Evolutionary conservation across 2,113 vertebrate genomes (phyloP).

Genomic region (Ammodytes marinus): DNA sequence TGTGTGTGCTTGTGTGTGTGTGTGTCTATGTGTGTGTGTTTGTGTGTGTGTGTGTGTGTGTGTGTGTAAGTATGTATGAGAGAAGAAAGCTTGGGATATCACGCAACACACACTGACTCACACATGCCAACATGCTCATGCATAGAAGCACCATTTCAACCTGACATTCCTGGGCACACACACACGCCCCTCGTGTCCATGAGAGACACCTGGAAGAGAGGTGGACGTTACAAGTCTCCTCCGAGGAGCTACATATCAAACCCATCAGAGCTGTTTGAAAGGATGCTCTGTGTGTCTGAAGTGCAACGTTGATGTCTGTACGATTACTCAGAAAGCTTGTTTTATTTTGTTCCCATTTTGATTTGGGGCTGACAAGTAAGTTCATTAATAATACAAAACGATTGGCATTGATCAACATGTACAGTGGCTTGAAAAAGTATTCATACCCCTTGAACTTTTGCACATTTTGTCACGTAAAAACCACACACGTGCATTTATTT

Average conservation of each 20-base stretch:
- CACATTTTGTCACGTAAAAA: too few relatives aligned
- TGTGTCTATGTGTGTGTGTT: neutral
- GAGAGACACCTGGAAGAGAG: neutral
- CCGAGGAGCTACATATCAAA: neutral
- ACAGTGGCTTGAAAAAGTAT: too few relatives aligned
- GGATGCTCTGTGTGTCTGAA: neutral
- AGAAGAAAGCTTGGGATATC: constrained; percentile 7
- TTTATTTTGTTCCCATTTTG: neutral
- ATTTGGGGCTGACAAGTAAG: neutral
- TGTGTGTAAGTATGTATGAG: neutral
- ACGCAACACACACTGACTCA: constrained; percentile 52
- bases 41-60: neutral
- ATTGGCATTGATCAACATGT: too few relatives aligned
- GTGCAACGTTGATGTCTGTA: neutral
- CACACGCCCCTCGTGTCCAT: neutral
- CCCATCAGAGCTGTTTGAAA: constrained; percentile 14
- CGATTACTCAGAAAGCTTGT: neutral
- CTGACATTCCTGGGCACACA: constrained; percentile 16
- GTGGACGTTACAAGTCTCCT: constrained; percentile 17
- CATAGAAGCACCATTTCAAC: neutral
- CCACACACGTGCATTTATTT: too few relatives aligned
- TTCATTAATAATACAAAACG: neutral
- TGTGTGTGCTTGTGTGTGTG: neutral
- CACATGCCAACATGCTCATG: constrained; percentile 5
- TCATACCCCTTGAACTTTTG: too few relatives aligned